Evolutionary conservation across 53 echinoderm and acorn worm genomes (phyloP), one percentile per base, ranked within the genome.

Genomic region (Echinarachnius parma): DNA sequence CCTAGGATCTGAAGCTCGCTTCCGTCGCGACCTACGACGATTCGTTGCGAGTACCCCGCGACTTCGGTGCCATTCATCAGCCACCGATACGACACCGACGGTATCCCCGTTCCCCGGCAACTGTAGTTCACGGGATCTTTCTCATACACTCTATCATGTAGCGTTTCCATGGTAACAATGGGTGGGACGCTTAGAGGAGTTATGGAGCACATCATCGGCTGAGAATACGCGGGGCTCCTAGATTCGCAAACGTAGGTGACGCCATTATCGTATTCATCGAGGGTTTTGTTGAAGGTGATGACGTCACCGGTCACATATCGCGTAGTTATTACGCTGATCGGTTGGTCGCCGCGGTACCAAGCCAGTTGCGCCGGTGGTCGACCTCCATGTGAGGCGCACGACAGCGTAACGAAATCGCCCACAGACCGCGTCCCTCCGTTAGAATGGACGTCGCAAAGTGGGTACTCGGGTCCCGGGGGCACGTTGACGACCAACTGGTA

Each of bases 61-160:
- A 68, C 11, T 18, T 19, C 20, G 20, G 3, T 23, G 30, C 18
- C 14, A 24, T 53, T 53, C 10, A 34, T 31, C 1, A 56, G 5
- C 74, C 74, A 72, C 10, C 23, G 56, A 28, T 72, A 72, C 16
- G 74, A 39, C 7, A 72, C 57, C 18, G 74, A 72, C 34, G 74
- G 74, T 42, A 72, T 72, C 57, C 74, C 74, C 16, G n/a, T 5
- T 16, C 74, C 74, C 19, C 27, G 36, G 5, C 78, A 78, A 27
- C 53, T 53, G 21, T 35, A 63, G 36, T 37, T 64, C 3, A 78
- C 78, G 39, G 63, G 64, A 42, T 64, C 64, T 37, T 78, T 27
- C 26, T 52, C 63, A 35, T 18, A 39, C 14, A 72, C 74, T 13
- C n/a, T 22, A 26, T 33, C 27, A 2, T 34, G 55, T 16, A 37